Evolutionary conservation across 1,140 invertebrate species (phyloP).

Genomic region (Danaus plexippus): DNA sequence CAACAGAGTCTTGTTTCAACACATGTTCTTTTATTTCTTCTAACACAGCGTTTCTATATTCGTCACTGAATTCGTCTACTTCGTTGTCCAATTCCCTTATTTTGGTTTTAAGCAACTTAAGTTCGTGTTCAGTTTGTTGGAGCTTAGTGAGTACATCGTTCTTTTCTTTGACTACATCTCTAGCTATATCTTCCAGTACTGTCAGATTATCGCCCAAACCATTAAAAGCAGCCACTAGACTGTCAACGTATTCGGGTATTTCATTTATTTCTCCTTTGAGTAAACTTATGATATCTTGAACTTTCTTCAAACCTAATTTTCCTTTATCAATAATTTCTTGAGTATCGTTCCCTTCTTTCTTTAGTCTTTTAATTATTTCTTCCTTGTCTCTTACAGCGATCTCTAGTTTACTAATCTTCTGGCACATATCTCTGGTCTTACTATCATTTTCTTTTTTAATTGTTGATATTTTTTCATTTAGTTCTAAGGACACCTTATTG

Average conservation of each 20-base stretch:
- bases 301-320: conserved; percentile 30
- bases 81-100: conserved; percentile 12
- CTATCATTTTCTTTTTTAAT: conserved; percentile 21
- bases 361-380: conserved; percentile 25
- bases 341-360: conserved; percentile 22
- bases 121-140: conserved; percentile 21
- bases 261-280: conserved; percentile 35
- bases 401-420: conserved; percentile 30
- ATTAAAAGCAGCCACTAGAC: conserved; percentile 32
- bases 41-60: conserved; percentile 11
- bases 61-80: conserved; percentile 12
- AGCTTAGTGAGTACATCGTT: conserved; percentile 19
- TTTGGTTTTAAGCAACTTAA: conserved; percentile 15
- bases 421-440: conserved; percentile 24
- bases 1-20: conserved; percentile 1
- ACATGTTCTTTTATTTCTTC: conserved; percentile 5
- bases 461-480: conserved; percentile 18
- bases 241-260: conserved; percentile 35
- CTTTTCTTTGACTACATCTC: conserved; percentile 27
- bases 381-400: conserved; percentile 30
- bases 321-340: conserved; percentile 31
- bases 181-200: conserved; percentile 25
- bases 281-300: conserved; percentile 32
- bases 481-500: conserved; percentile 16
- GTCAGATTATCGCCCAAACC: conserved; percentile 27